Conservation (phyloP, 1,140 invertebrate genomes). For the Cylas formicarius region DNA sequence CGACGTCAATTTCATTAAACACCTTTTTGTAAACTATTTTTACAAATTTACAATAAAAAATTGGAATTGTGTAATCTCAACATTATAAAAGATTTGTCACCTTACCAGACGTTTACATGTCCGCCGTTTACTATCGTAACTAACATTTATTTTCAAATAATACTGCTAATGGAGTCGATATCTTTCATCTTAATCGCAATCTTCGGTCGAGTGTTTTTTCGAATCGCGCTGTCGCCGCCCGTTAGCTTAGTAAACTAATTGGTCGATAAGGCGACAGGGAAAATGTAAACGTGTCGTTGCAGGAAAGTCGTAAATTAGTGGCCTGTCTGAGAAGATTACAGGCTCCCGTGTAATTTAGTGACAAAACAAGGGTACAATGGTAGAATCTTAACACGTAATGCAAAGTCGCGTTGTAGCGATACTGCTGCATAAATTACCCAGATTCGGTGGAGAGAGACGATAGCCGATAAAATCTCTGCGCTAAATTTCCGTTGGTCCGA, state of each 20-base stretch:
- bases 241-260: slow-evolving; percentile 13
- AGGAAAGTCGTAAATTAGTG: slow-evolving; percentile 23
- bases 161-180: too few relatives aligned
- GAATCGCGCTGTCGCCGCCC: too few relatives aligned
- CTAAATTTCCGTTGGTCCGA: slow-evolving; percentile 5
- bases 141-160: too few relatives aligned
- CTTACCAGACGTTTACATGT: too few relatives aligned
- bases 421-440: slow-evolving; percentile 23
- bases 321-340: slow-evolving; percentile 27
- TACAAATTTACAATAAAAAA: too few relatives aligned
- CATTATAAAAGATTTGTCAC: too few relatives aligned
- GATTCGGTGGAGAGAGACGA: slow-evolving; percentile 18
- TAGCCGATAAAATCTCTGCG: slow-evolving; percentile 15
- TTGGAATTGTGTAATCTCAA: too few relatives aligned
- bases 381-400: slow-evolving; percentile 26
- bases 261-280: slow-evolving; percentile 19
- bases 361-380: slow-evolving; percentile 28
- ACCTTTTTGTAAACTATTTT: too few relatives aligned
- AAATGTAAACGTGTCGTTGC: slow-evolving; percentile 11
- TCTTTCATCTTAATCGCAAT: too few relatives aligned
- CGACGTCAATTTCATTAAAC: too few relatives aligned
- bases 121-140: too few relatives aligned
- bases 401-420: slow-evolving; percentile 6
- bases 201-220: too few relatives aligned
- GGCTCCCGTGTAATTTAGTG: slow-evolving; percentile 27